phyloP scores from a whole-genome alignment of 2,888 invertebrate species.

The Nephrotoma flavescens region DNA sequence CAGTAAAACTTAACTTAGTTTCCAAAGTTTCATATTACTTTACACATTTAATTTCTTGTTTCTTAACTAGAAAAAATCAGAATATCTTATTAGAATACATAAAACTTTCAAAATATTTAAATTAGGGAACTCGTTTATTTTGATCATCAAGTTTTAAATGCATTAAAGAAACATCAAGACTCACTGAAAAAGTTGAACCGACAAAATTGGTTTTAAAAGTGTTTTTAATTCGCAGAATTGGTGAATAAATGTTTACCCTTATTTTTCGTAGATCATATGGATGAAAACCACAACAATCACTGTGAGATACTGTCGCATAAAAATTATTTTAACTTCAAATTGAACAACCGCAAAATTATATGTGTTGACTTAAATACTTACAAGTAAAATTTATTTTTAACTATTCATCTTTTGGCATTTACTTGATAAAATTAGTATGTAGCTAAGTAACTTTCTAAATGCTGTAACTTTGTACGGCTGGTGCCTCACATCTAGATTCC shows the following conservation, averaged over 20 bases:
- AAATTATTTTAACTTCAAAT: not conserved
- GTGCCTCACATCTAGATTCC: too few species aligned
- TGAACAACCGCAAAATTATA: not conserved
- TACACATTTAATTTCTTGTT: not conserved
- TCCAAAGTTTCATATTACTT: not conserved
- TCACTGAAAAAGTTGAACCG: not conserved
- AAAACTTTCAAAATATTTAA: not conserved
- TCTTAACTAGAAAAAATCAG: not conserved
- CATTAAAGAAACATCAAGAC: not conserved
- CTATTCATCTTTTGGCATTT: not conserved
- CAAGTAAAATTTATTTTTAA: not conserved
- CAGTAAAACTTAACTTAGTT: not conserved
- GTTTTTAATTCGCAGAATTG: not conserved
- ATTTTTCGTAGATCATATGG: too few species aligned
- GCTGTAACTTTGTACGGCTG: too few species aligned
- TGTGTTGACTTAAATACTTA: not conserved
- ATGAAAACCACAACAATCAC: too few species aligned
- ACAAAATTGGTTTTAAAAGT: not conserved
- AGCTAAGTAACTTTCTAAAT: too few species aligned
- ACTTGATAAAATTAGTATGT: too few species aligned
- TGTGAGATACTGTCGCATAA: too few species aligned
- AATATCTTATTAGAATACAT: not conserved
- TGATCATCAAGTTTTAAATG: not conserved
- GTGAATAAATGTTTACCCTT: not conserved
- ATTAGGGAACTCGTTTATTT: not conserved